Evolutionary conservation across 2,113 vertebrate species (phyloP), one percentile per base, ranked within the genome.

Genomic region (Callithrix jacchus): DNA sequence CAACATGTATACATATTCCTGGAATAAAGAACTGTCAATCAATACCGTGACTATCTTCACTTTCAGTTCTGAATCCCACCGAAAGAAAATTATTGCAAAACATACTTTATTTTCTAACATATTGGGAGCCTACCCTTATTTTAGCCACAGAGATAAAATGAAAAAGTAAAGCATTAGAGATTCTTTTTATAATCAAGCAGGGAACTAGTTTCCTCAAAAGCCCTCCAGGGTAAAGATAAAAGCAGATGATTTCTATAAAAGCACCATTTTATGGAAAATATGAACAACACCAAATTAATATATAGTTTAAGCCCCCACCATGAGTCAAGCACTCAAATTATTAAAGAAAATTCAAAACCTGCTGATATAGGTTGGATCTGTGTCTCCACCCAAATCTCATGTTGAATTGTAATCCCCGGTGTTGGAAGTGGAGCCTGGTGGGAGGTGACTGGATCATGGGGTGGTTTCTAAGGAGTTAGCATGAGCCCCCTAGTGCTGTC

Each of bases 321-420:
- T 85, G 52, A 97, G 37, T 47, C 49, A 95, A 83, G n/a, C 27
- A 66, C 76, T 74, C 8, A 64, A 54, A 35, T 73, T 92, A 70
- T 96, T 91, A 85, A 88, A 95, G 52, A 27, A 95, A 95, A 96
- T 83, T 61, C 32, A 94, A 96, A 82, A 74, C 17, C 23, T 90
- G 37, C 30, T 68, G 27, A 64, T 64, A 64, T 64, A 27, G 27
- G 61, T 30, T 64, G 5, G 61, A 64, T 32, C 27, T 64, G 61
- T 32, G 61, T 30, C 61, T 64, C 61, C 61, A 64, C 61, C 61
- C 27, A 30, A 64, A 64, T 14, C 61, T 64, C 61, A 64, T 64
- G 30, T 30, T 32, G 61, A 64, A 64, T 64, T 64, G 27, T 3
- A 64, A 64, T 64, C 27, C 61, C 61, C 61, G 32, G 61, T 64